phyloP scores from a whole-genome alignment of 1,140 invertebrate species.

The Amyelois transitella region DNA sequence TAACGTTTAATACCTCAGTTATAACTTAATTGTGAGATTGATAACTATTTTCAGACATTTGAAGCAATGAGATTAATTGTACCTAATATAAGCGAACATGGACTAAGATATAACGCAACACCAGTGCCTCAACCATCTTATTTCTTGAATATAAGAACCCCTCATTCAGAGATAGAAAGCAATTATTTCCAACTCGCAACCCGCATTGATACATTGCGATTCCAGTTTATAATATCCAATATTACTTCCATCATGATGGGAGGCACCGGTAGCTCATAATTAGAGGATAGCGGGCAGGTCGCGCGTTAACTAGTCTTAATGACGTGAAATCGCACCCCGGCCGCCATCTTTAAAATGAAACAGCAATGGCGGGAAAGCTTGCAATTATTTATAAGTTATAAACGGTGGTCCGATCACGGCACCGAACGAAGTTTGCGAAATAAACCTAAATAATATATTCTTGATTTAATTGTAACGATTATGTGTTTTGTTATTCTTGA shows the following conservation, averaged over 20 bases:
- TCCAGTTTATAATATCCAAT: constrained; percentile 50
- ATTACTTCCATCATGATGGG: constrained; percentile 36
- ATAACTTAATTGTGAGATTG: too few relatives aligned
- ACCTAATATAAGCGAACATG: too few relatives aligned
- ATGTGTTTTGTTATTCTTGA: too few relatives aligned
- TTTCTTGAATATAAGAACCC: not conserved
- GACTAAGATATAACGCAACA: too few relatives aligned
- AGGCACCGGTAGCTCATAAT: constrained; percentile 42
- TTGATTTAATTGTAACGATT: too few relatives aligned
- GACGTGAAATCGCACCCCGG: constrained; percentile 37
- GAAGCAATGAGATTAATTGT: too few relatives aligned
- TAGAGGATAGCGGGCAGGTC: constrained; percentile 52
- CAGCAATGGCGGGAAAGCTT: constrained; percentile 44
- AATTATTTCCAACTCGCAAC: constrained; percentile 1
- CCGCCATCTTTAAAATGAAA: constrained; percentile 47
- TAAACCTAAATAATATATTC: not conserved
- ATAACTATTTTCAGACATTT: too few relatives aligned
- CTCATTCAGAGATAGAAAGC: not conserved
- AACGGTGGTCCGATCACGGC: constrained; percentile 20
- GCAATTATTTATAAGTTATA: constrained; percentile 34
- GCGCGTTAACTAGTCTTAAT: constrained; percentile 64
- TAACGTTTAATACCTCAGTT: too few relatives aligned
- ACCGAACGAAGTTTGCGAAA: not conserved
- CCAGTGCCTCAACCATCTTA: too few relatives aligned
- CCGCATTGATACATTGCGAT: constrained; percentile 4